Base-by-base conservation (phyloP, 2,888 invertebrate species). In the Doris montereyensis region DNA sequence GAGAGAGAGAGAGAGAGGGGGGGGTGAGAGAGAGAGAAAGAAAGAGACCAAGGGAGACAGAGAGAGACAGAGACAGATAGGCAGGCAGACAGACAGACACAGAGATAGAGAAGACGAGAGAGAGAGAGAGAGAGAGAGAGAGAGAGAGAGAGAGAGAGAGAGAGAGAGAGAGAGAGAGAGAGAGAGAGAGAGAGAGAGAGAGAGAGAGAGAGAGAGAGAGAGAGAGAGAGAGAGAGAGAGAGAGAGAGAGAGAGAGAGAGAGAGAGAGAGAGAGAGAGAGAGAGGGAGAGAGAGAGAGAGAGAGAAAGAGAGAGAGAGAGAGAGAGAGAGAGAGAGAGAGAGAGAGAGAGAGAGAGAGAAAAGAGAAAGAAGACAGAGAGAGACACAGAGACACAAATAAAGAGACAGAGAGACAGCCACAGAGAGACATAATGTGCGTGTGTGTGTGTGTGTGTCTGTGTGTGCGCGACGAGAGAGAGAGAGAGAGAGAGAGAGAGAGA, bases 261-360 rank as follows among this genome's bases (percentile, higher is more conserved):
- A 52, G 24, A 4, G 52, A 52, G 52, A 21, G 72, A 52, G 24
- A 4, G 72, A 52, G 52, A 52, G 72, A 52, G 10, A 52, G 72
- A 52, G 52, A 52, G 72, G 26, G 52, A 52, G 72, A 72, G 8
- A 72, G 72, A 72, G 52, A 72, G 72, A 72, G 52, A 52, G 72
- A 72, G 52, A 72, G 52, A 72, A 17, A 41, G 72, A 52, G 10
- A 24, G 71, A 35, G 35, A 26, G 71, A 26, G 52, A 41, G 17
- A 10, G 52, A 41, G 17, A 41, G 17, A 17, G 52, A 41, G 52
- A 41, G 5, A 41, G 52, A 17, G 52, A 41, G 17, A 17, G 52
- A 17, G 17, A 5, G 52, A 41, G 8, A 41, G 52, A 41, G 52
- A 41, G 52, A 41, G 52, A 41, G 52, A 41, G 52, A 41, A 17